Conservation (phyloP, 2,113 vertebrate genomes). For the Malaclemys terrapin region DNA sequence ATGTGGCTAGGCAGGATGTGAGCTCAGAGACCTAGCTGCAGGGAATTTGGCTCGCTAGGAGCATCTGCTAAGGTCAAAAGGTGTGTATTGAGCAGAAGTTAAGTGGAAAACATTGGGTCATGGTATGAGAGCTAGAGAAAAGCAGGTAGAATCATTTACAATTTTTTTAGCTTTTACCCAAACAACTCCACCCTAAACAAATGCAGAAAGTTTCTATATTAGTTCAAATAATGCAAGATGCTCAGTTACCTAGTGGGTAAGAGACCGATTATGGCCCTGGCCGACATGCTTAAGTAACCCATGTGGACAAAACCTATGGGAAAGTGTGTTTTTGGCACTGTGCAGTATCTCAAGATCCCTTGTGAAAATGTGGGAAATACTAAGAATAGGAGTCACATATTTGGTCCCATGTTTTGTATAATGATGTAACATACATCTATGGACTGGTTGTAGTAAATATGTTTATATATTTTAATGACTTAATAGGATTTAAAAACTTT, state of each 20-base stretch:
- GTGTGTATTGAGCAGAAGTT: not conserved
- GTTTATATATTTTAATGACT: not conserved
- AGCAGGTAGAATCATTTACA: not conserved
- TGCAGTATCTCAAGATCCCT: not conserved
- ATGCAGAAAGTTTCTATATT: fast-evolving
- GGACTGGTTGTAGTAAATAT: not conserved
- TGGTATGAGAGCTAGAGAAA: not conserved
- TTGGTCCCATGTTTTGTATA: not conserved
- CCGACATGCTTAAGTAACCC: not conserved
- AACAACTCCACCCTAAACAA: not conserved
- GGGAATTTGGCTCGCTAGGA: not conserved
- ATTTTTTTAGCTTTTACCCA: too few relatives aligned
- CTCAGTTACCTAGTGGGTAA: not conserved
- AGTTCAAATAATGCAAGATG: not conserved
- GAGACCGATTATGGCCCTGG: not conserved
- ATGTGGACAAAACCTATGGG: not conserved
- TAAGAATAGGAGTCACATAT: not conserved
- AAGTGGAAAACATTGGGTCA: not conserved
- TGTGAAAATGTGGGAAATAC: not conserved
- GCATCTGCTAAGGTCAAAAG: not conserved
- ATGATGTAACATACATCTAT: not conserved
- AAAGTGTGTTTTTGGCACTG: not conserved
- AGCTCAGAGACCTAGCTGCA: not conserved
- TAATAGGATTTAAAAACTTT: not conserved
- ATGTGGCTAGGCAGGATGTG: not conserved